phyloP scores from a whole-genome alignment of 2,888 invertebrate genomes.

The Nebria salina region DNA sequence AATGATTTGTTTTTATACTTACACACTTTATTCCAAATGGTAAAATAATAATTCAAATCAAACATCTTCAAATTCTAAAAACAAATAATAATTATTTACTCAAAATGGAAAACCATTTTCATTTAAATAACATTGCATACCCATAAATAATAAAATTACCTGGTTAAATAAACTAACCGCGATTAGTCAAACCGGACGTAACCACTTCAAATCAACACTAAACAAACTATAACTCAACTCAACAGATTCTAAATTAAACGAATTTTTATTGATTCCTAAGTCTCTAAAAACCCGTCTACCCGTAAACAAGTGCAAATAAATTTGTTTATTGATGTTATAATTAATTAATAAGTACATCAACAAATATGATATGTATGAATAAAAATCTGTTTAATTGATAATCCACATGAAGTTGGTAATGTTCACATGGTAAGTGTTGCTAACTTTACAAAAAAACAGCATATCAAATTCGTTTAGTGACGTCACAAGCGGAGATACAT shows the following conservation, averaged over 20 bases:
- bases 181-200: background rate
- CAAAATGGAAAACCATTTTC: too few species aligned
- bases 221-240: background rate
- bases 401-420: background rate
- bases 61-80: too few species aligned
- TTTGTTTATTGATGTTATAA: too few species aligned
- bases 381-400: background rate
- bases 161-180: background rate
- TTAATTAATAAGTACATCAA: too few species aligned
- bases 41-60: too few species aligned
- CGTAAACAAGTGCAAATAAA: too few species aligned
- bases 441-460: background rate
- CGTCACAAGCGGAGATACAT: background rate
- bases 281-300: too few species aligned
- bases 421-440: background rate
- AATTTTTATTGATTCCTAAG: too few species aligned
- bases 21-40: too few species aligned
- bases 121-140: background rate
- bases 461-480: background rate
- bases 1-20: too few species aligned
- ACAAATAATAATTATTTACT: too few species aligned
- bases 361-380: background rate
- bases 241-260: too few species aligned
- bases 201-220: background rate
- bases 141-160: background rate